phyloP scores from a whole-genome alignment of 2,888 invertebrate genomes.

The Sarcophaga carnaria region DNA sequence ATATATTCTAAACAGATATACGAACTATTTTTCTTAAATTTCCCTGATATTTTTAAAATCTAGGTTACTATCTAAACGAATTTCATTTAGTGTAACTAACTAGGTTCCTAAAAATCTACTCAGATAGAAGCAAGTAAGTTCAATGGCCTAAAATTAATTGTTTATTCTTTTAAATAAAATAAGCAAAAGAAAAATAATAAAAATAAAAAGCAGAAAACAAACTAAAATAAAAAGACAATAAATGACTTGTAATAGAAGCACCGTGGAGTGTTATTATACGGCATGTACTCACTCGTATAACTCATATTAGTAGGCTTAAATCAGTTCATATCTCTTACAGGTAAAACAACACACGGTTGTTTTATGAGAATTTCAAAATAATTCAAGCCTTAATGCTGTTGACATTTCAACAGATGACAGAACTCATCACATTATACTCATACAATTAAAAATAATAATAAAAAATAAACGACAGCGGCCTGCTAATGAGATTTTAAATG shows the following conservation, averaged over 20 bases:
- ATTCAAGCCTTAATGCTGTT: slow-evolving; percentile 51
- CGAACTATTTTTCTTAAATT: no score
- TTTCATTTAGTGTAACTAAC: background rate
- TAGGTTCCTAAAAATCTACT: background rate
- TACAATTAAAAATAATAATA: background rate
- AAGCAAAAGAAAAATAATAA: background rate
- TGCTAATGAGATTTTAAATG: slow-evolving; percentile 37
- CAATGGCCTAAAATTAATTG: slow-evolving; percentile 60
- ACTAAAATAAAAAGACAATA: background rate
- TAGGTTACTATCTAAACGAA: background rate
- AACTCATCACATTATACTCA: background rate
- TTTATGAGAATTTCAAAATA: slow-evolving; percentile 54
- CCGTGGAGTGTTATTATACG: background rate
- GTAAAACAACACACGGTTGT: slow-evolving; percentile 27
- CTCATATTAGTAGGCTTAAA: background rate
- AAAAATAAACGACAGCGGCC: background rate
- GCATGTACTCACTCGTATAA: background rate
- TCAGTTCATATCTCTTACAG: background rate
- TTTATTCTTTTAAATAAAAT: slow-evolving; percentile 38
- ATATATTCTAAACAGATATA: no score
- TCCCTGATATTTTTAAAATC: background rate
- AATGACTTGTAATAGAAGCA: slow-evolving; percentile 5
- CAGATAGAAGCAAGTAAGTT: background rate
- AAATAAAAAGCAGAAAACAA: background rate
- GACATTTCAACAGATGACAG: slow-evolving; percentile 40